These are phyloP conservation scores for Vireo altiloquus DNA, from an alignment of 2,113 vertebrate species.

Conservation along the genomic window DNA sequence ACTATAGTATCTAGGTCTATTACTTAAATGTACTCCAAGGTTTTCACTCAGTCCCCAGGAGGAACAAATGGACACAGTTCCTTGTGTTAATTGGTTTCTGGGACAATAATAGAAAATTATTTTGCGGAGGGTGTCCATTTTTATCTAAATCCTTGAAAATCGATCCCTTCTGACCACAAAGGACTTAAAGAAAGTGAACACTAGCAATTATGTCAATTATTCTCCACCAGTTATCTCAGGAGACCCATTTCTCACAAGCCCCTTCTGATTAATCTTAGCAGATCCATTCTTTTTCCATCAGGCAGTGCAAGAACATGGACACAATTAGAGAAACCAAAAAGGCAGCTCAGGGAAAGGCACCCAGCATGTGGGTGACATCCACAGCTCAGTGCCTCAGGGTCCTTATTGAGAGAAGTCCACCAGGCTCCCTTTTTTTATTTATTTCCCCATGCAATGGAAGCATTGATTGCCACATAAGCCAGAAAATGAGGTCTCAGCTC, in stretches of 20 bases:
- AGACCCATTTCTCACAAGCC: conserved; percentile 37
- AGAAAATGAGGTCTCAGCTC: neutral
- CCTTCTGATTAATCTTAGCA: neutral
- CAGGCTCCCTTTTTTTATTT: neutral
- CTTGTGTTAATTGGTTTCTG: conserved; percentile 44
- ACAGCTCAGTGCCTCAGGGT: neutral
- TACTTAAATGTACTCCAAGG: neutral
- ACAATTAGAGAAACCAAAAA: conserved; percentile 4
- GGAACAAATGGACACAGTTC: neutral
- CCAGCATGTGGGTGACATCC: neutral
- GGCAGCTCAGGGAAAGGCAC: neutral
- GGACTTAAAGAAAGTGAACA: conserved; percentile 4
- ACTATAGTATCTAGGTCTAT: neutral
- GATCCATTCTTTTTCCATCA: conserved; percentile 6
- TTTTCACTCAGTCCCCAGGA: neutral
- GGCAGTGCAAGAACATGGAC: neutral
- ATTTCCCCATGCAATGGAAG: neutral
- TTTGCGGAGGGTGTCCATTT: conserved; percentile 3
- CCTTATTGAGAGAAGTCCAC: neutral
- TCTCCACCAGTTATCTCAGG: conserved; percentile 23
- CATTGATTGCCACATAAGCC: neutral
- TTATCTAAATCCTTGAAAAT: conserved; percentile 35
- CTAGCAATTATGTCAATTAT: conserved; percentile 46
- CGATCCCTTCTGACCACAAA: conserved; percentile 30
- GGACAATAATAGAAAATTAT: conserved; percentile 40